These are phyloP conservation scores for Bombus turneri DNA, from an alignment of 1,140 invertebrate species.

Conservation along the genomic window DNA sequence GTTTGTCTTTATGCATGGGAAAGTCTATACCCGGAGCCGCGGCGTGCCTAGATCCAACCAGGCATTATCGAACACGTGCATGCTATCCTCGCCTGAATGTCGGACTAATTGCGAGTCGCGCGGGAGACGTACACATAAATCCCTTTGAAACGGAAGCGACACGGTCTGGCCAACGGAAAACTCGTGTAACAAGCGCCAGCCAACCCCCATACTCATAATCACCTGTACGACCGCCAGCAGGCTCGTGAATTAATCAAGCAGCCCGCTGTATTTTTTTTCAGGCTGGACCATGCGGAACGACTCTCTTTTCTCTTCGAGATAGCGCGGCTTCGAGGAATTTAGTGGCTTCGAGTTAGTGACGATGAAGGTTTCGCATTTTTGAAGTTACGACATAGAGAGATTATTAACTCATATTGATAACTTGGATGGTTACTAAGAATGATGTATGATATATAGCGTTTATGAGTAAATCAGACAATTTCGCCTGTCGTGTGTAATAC, in stretches of 20 bases:
- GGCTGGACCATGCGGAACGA: neutral
- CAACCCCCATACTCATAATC: constrained; percentile 44
- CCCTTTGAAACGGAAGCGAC: constrained; percentile 61
- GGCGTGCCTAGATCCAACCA: constrained; percentile 53
- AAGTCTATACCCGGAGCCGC: constrained; percentile 64
- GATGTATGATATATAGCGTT: neutral
- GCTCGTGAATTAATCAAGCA: constrained; percentile 43
- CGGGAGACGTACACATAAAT: constrained; percentile 17
- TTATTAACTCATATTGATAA: no score
- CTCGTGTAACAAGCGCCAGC: constrained; percentile 52
- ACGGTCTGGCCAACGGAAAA: constrained; percentile 47
- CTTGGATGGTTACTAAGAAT: no score
- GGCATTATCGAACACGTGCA: constrained; percentile 61
- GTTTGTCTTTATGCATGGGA: constrained; percentile 79
- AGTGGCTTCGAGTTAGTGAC: no score
- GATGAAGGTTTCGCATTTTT: neutral
- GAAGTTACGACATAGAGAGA: no score
- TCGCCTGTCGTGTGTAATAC: no score
- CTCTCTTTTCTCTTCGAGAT: neutral
- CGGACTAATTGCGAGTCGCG: constrained; percentile 65
- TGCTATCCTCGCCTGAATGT: constrained; percentile 61
- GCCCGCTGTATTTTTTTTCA: neutral
- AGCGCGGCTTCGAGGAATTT: neutral
- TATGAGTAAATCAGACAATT: neutral
- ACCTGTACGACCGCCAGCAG: constrained; percentile 6